A percentile compares a stretch with the other conserved stretches of the same genome.
These are phyloP conservation scores for Anthophora plumipes DNA, from an alignment of 2,888 invertebrate genomes.

Conservation along the genomic window DNA sequence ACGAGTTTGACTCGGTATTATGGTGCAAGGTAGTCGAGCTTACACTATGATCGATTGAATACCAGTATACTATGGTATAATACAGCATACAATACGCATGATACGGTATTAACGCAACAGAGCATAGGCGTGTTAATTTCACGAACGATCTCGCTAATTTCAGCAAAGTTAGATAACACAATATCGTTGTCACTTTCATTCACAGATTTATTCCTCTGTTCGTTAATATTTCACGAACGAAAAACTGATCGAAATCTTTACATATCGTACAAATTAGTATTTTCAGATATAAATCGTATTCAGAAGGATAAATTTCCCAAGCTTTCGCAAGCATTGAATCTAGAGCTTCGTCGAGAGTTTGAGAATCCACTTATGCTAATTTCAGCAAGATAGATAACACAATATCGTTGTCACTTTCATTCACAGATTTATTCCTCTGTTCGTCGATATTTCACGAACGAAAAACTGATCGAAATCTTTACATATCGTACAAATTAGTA, in stretches of 20 bases:
- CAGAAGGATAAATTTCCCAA: too few species aligned
- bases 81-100: slow-evolving; percentile 4
- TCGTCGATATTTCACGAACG: too few species aligned
- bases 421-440: neutral
- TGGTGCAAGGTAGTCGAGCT: neutral
- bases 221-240: neutral
- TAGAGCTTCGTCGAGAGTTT: too few species aligned
- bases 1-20: slow-evolving; percentile 5
- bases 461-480: neutral
- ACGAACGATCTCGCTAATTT: neutral
- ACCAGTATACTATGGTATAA: neutral
- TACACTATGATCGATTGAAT: slow-evolving; percentile 14
- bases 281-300: too few species aligned
- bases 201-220: neutral
- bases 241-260: neutral
- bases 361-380: too few species aligned
- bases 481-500: too few species aligned
- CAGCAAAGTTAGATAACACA: too few species aligned
- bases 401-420: neutral
- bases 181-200: neutral
- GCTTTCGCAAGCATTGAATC: too few species aligned
- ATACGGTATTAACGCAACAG: neutral
- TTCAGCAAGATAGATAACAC: too few species aligned
- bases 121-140: neutral
- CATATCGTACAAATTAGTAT: too few species aligned